Conservation (phyloP, 2,888 invertebrate genomes). For the Pheosia tremula region DNA sequence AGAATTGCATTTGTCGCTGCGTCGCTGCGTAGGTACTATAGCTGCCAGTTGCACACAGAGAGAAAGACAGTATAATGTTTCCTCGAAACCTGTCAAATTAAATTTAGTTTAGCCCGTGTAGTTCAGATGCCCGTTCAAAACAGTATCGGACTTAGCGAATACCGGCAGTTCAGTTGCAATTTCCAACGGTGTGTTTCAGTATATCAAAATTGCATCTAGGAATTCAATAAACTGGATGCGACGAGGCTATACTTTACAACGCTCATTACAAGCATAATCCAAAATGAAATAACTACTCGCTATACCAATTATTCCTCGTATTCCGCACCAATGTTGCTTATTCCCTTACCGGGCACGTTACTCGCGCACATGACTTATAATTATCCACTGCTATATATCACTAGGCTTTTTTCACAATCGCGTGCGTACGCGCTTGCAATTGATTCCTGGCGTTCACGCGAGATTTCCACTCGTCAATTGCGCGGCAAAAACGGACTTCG, state of each 20-base stretch:
- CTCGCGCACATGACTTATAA: constrained; percentile 51
- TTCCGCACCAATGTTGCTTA: constrained; percentile 34
- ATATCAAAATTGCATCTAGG: background rate
- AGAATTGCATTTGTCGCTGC: constrained; percentile 1
- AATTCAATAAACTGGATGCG: constrained; percentile 30
- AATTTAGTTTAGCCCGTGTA: background rate
- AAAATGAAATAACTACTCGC: constrained; percentile 22
- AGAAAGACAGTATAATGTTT: background rate
- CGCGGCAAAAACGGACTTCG: constrained; percentile 54
- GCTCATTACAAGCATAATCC: constrained; percentile 35
- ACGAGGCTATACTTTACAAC: constrained; percentile 23
- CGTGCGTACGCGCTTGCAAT: constrained; percentile 51
- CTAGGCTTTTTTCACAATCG: constrained; percentile 42
- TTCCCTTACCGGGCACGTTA: constrained; percentile 39
- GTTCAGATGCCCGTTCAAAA: background rate
- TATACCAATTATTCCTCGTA: constrained; percentile 36
- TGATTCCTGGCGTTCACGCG: constrained; percentile 56
- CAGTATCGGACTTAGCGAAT: background rate
- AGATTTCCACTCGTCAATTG: constrained; percentile 56
- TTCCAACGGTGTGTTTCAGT: constrained; percentile 7
- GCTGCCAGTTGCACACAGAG: background rate
- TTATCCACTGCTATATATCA: constrained; percentile 55
- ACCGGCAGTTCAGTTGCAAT: constrained; percentile 2
- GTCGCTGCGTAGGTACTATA: background rate
- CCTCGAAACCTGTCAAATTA: background rate